phyloP scores from a whole-genome alignment of 2,113 vertebrate genomes.

The Mionectes macconnelli region DNA sequence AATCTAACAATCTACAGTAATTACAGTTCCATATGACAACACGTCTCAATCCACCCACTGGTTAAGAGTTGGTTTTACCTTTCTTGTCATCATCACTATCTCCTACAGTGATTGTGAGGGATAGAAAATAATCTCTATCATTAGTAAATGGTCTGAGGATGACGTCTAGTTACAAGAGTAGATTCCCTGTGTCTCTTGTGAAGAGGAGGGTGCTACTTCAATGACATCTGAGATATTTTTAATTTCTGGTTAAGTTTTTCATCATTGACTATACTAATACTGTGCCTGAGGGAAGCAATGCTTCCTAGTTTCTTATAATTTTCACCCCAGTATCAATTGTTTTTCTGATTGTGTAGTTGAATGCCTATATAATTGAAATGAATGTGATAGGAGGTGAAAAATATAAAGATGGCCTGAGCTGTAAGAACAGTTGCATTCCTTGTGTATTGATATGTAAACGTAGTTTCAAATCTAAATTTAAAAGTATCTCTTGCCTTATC shows the following conservation, averaged over 20 bases:
- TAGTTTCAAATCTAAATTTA: neutral
- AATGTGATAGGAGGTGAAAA: neutral
- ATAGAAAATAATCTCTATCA: neutral
- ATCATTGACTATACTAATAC: neutral
- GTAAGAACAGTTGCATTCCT: neutral
- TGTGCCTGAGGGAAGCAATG: neutral
- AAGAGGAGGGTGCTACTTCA: neutral
- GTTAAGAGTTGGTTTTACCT: neutral
- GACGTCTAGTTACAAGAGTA: neutral
- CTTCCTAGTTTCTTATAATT: neutral
- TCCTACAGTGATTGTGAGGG: neutral
- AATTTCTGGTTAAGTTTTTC: neutral
- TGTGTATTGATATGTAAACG: neutral
- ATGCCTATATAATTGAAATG: neutral
- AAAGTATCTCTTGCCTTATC: neutral
- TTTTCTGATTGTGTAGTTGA: neutral
- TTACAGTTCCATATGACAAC: neutral
- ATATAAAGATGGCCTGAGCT: neutral
- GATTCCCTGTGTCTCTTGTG: neutral
- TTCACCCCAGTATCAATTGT: neutral
- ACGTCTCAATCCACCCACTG: neutral
- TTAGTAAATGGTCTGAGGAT: neutral
- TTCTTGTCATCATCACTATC: neutral
- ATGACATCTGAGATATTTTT: neutral
- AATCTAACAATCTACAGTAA: neutral